Conservation (phyloP, 2,113 vertebrate species). For the Malurus melanocephalus region DNA sequence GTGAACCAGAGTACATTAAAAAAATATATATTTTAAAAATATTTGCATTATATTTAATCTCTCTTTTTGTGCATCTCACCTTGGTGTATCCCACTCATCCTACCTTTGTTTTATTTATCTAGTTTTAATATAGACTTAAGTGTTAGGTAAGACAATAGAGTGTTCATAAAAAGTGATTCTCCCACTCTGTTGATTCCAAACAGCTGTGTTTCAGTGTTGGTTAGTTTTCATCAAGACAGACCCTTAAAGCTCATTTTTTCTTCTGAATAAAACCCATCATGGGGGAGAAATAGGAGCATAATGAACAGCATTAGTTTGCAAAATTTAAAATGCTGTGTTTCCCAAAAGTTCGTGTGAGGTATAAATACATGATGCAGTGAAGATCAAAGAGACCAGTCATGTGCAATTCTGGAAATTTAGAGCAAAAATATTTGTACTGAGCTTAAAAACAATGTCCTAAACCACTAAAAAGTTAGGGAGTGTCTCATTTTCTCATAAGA, state of each 20-base stretch:
- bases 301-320: neutral
- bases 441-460: neutral
- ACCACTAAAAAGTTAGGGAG: neutral
- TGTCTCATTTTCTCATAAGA: neutral
- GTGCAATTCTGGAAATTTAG: neutral
- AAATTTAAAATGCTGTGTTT: neutral
- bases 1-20: neutral
- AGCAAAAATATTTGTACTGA: neutral
- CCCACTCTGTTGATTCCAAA: neutral
- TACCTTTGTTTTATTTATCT: neutral
- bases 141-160: neutral
- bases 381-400: neutral
- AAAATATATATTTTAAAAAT: neutral
- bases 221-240: neutral
- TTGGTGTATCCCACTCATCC: neutral
- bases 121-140: neutral
- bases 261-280: neutral
- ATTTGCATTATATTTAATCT: neutral
- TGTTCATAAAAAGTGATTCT: neutral
- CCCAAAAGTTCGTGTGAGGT: neutral
- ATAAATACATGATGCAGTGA: neutral
- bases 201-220: neutral
- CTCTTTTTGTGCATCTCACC: neutral
- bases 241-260: neutral
- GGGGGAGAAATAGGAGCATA: neutral